Percentiles rank a stretch among this genome's conserved stretches.
phyloP scores from a whole-genome alignment of 1,140 invertebrate genomes.

The Drosophila arawakana region DNA sequence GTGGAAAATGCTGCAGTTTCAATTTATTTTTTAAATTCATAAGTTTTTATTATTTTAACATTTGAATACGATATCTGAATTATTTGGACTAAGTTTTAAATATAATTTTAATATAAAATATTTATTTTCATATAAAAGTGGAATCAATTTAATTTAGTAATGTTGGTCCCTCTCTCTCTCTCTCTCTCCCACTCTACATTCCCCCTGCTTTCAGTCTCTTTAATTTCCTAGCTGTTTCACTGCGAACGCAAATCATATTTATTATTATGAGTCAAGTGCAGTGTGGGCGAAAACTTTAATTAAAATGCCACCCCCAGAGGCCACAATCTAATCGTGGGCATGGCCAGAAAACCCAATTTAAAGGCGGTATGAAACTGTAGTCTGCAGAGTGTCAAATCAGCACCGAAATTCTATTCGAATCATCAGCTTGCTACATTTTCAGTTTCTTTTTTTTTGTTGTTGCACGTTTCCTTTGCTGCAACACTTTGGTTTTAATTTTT shows the following conservation, averaged over 20 bases:
- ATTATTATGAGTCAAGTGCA: slow-evolving; percentile 48
- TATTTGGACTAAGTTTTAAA: no score
- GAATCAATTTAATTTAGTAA: no score
- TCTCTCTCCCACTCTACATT: neutral
- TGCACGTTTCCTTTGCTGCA: slow-evolving; percentile 46
- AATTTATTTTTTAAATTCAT: slow-evolving; percentile 5
- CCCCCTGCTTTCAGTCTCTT: neutral
- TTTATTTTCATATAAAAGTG: no score
- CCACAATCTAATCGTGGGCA: slow-evolving; percentile 33
- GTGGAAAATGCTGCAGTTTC: slow-evolving; percentile 18
- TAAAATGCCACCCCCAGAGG: slow-evolving; percentile 51
- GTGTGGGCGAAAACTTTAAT: slow-evolving; percentile 44
- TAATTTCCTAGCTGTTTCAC: neutral
- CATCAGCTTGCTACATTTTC: slow-evolving; percentile 39
- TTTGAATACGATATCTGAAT: no score
- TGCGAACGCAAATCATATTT: slow-evolving; percentile 48
- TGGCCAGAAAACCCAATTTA: slow-evolving; percentile 31
- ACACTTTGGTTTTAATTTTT: slow-evolving; percentile 46
- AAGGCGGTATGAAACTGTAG: neutral
- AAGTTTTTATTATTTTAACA: no score
- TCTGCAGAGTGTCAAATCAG: slow-evolving; percentile 40
- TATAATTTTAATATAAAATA: no score
- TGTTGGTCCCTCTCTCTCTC: neutral
- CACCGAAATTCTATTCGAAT: slow-evolving; percentile 38
- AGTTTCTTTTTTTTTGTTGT: slow-evolving; percentile 7